Evolutionary conservation across 1,140 invertebrate species (phyloP).

Genomic region (Pachypeltis micranthus): DNA sequence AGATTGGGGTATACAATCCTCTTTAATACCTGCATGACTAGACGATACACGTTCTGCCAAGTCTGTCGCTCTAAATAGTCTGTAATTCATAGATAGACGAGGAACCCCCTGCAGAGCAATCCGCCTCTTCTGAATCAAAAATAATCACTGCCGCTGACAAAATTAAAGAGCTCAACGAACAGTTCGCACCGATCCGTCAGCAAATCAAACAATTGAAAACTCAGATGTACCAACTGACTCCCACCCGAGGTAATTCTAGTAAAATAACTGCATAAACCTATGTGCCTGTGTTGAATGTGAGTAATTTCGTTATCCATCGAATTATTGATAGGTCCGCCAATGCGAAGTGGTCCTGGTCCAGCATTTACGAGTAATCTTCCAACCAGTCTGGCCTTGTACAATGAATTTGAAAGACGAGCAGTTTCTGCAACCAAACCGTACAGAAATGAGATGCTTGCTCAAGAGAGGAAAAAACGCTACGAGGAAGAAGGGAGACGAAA

Average conservation of each 20-base stretch:
- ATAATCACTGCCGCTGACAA: not conserved
- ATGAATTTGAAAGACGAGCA: not conserved
- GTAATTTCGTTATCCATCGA: too few species aligned
- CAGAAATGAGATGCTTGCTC: not conserved
- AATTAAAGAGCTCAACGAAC: not conserved
- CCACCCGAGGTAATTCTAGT: not conserved
- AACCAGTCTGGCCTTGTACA: not conserved
- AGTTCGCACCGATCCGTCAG: not conserved
- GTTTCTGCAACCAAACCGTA: not conserved
- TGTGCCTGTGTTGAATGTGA: too few species aligned
- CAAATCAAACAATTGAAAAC: not conserved
- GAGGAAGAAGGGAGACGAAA: not conserved
- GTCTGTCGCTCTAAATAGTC: too few species aligned
- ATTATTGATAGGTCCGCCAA: not conserved
- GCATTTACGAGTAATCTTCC: not conserved
- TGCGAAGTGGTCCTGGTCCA: not conserved
- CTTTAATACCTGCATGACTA: too few species aligned
- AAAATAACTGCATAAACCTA: too few species aligned
- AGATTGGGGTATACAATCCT: too few species aligned
- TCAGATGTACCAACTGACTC: not conserved
- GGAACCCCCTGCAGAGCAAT: too few species aligned
- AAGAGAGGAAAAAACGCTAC: not conserved
- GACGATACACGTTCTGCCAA: too few species aligned
- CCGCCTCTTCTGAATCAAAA: not conserved
- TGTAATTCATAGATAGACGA: too few species aligned